Conservation (phyloP, 2,113 vertebrate genomes). For the Phylloscopus trochilus region DNA sequence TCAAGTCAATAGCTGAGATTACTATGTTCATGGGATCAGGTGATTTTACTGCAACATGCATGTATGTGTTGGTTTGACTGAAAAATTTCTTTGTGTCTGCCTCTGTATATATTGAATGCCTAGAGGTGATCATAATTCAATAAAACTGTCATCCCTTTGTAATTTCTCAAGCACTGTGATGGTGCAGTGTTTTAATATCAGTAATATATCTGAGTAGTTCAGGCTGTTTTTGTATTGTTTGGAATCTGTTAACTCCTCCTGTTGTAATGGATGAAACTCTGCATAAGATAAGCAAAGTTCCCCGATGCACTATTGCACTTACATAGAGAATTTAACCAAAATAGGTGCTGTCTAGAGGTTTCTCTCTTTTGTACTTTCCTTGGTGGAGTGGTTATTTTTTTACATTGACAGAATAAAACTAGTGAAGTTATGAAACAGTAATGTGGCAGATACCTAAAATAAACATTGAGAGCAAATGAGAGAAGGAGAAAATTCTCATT, state of each 20-base stretch:
- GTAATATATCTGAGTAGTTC: neutral
- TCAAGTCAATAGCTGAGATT: neutral
- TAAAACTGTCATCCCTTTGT: accelerated
- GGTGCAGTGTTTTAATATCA: neutral
- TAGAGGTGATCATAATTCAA: neutral
- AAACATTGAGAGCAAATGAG: neutral
- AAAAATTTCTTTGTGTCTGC: neutral
- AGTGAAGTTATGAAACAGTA: neutral
- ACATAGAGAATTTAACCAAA: neutral
- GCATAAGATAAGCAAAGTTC: neutral
- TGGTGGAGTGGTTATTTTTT: neutral
- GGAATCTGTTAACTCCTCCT: neutral
- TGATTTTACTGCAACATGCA: neutral
- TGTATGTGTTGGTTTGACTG: neutral
- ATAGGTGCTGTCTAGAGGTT: neutral
- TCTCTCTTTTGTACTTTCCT: neutral
- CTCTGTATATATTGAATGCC: neutral
- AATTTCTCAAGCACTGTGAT: neutral
- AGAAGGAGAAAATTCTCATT: neutral
- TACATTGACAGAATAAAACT: neutral
- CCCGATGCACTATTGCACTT: neutral
- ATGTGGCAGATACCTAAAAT: neutral
- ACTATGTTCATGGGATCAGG: neutral
- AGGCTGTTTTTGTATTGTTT: neutral
- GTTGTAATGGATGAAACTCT: neutral